Evolutionary conservation across 2,888 invertebrate species (phyloP).

Genomic region (Herminia tarsipennalis): DNA sequence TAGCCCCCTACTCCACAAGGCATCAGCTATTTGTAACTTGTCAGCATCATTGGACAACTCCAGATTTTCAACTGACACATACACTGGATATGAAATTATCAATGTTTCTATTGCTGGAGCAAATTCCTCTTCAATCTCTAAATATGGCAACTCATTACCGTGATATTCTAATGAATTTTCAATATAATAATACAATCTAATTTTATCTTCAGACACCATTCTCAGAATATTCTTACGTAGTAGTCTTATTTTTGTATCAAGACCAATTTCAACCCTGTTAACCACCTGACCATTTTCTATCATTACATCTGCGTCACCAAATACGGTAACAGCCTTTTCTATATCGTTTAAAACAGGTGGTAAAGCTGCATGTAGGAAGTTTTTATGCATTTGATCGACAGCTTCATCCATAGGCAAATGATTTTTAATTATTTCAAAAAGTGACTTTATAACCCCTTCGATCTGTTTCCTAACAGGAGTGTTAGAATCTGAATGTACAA

Average conservation of each 20-base stretch:
- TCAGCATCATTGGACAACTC: slow-evolving; percentile 87
- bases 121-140: slow-evolving; percentile 90
- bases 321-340: slow-evolving; percentile 90
- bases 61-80: slow-evolving; percentile 89
- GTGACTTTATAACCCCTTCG: slow-evolving; percentile 74
- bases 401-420: slow-evolving; percentile 90
- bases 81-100: slow-evolving; percentile 91
- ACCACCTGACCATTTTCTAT: slow-evolving; percentile 85
- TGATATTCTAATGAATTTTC: slow-evolving; percentile 96
- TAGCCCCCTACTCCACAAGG: slow-evolving; percentile 94
- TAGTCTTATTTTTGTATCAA: slow-evolving; percentile 87
- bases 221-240: slow-evolving; percentile 83
- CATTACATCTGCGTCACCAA: slow-evolving; percentile 90
- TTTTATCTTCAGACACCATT: slow-evolving; percentile 87
- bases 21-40: slow-evolving; percentile 88
- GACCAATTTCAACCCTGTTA: slow-evolving; percentile 88
- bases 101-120: slow-evolving; percentile 90
- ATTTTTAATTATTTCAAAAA: slow-evolving; percentile 86
- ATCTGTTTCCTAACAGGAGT: slow-evolving; percentile 81
- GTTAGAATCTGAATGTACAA: slow-evolving; percentile 85
- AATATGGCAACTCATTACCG: slow-evolving; percentile 88
- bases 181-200: slow-evolving; percentile 91
- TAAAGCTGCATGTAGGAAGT: slow-evolving; percentile 93
- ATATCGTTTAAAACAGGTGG: slow-evolving; percentile 91
- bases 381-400: slow-evolving; percentile 94